Base-by-base conservation (phyloP, 2,797 vertebrate species). In the Takifugu rubripes region DNA sequence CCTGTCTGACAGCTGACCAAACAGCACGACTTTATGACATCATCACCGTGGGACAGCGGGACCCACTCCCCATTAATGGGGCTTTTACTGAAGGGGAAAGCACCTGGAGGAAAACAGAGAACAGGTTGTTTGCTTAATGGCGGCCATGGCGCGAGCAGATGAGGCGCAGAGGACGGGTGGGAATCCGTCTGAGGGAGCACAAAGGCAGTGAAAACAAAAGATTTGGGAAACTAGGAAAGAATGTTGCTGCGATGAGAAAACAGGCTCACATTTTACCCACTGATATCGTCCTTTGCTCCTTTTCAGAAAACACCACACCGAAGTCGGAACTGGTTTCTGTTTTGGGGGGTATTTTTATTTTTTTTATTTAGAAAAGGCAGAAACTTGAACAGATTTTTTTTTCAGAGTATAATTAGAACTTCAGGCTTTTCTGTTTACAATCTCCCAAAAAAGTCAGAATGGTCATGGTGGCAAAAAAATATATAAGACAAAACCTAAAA, bases 61-160 rank as follows among this genome's bases (percentile, higher is more conserved):
- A 33, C 54, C 16, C 5, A 1, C 46, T 56, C 54, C 42, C 44
- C 8, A 1, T 62, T 77, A 77, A 75, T 60, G 56, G 47, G 68
- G 7, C 44, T 74, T 85, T 83, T 83, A 79, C 69, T 72, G 72
- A 54, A 52, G 64, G 64, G 60, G 58, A 70, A 68, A 81, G 79
- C 69, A 84, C 72, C 81, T 84, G 86, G 74, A 24, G 75, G 70
- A 81, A 71, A 72, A 66, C 15, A 70, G 63, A 53, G 61, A 64
- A 64, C 63, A 72, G 75, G 60, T 68, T 82, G 73, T 84, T 67
- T 58, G 56, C 70, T 56, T 85, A 82, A 84, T 47, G 66, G 66
- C 21, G 14, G 72, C 66, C 61, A 59, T 78, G 54, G 54, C 16
- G 21, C 68, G 56, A 66, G 56, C 69, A 68, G 29, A 76, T 29